Conservation (phyloP, 2,888 invertebrate species). For the Dione vanillae region DNA sequence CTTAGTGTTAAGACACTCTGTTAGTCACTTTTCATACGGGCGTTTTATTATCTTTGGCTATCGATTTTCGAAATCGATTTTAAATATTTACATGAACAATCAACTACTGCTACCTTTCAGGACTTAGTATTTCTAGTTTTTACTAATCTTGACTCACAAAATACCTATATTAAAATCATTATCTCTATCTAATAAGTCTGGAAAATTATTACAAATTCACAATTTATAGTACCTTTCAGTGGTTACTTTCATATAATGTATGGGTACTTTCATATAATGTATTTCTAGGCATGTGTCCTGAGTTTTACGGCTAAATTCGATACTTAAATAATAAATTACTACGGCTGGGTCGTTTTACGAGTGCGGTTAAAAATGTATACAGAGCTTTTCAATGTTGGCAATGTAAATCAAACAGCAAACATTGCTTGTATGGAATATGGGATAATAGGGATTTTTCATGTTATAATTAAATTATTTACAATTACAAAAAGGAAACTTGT, state of each 20-base stretch:
- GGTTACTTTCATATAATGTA: slow-evolving; percentile 6
- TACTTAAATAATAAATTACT: slow-evolving; percentile 40
- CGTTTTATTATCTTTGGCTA: no score
- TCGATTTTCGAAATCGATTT: no score
- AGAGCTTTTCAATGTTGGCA: slow-evolving; percentile 19
- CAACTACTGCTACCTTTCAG: no score
- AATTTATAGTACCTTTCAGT: slow-evolving; percentile 18
- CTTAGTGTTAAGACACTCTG: no score
- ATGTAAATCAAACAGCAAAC: slow-evolving; percentile 38
- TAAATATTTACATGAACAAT: no score
- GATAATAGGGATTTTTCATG: neutral
- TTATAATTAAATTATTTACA: no score
- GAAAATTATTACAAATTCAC: neutral
- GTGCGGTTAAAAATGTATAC: slow-evolving; percentile 36
- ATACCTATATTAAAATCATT: neutral
- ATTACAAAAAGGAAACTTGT: no score
- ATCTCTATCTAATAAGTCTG: neutral
- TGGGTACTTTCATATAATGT: slow-evolving; percentile 7
- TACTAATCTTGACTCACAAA: no score
- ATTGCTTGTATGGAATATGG: neutral
- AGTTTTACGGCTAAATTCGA: slow-evolving; percentile 26
- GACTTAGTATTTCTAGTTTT: no score
- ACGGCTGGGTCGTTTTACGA: slow-evolving; percentile 28
- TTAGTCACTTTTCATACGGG: no score
- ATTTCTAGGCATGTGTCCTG: slow-evolving; percentile 22